Evolutionary conservation across 1,140 invertebrate genomes (phyloP), one percentile per base, ranked within the genome.

Genomic region (Hyles vespertilio): DNA sequence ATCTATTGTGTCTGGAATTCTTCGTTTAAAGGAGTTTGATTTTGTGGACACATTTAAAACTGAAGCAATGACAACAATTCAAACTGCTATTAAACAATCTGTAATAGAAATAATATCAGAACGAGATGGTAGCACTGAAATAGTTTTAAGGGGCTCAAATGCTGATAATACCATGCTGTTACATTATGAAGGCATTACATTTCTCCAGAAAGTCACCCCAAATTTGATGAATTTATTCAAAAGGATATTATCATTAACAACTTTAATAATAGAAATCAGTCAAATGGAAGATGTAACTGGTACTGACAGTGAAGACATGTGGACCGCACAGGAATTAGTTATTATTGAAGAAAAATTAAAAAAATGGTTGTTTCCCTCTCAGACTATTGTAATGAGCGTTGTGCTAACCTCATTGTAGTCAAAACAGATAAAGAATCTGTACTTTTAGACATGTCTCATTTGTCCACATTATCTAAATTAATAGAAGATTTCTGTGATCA

Each of bases 371-470:
- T 90, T 52, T 93, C 93, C 3, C 91, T 97, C 32, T 97, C 96
- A 84, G 95, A 98, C 89, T 97, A 97, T 84, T 96, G 96, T 64
- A 96, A 98, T 84, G 97, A 98, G 80, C 90, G 95, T 65, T 94
- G 96, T 89, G 96, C 96, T 59, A 95, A 96, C 86, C 89, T 98
- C 47, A 91, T 98, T 45, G 93, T 94, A 40, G 93, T 94, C 53
- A 92, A 95, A 89, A 93, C 93, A 56, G 89, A 90, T 55, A 94
- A 94, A 67, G 92, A 92, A 61, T 91, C 92, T 67, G 89, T 91
- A 58, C 86, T 90, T 9, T 92, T 94, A 10, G 94, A 92, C 7
- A 91, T 95, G 45, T 81, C 90, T 69, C 95, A 98, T 83, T 94
- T 98, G 75, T 93, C 94, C 44, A 91, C 93, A 73, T 83, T 99